Percentiles rank a stretch among this genome's conserved stretches.
Conservation (phyloP, 1,140 invertebrate genomes). For the Saccostrea cuccullata region DNA sequence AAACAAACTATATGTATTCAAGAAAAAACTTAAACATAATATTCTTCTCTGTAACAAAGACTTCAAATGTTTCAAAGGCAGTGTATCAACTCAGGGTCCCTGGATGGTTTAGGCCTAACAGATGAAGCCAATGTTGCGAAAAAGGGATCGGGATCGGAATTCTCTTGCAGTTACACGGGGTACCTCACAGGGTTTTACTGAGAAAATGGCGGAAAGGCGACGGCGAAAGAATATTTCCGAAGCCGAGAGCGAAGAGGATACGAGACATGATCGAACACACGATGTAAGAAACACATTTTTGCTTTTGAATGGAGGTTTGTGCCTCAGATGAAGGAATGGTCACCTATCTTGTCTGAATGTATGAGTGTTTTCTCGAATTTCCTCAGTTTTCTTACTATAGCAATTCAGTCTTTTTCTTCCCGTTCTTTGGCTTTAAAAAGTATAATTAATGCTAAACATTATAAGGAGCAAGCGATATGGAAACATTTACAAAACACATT, state of each 20-base stretch:
- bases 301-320: background rate
- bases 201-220: slow-evolving; percentile 31
- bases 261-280: background rate
- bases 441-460: too few species aligned
- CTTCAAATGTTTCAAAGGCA: too few species aligned
- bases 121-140: too few species aligned
- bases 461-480: too few species aligned
- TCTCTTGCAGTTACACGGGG: background rate
- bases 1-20: too few species aligned
- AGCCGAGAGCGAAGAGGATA: slow-evolving; percentile 5
- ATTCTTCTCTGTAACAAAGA: too few species aligned
- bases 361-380: background rate
- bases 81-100: too few species aligned
- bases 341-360: background rate
- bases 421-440: too few species aligned
- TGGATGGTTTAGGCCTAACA: too few species aligned
- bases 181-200: background rate
- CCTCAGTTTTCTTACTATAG: background rate
- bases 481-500: too few species aligned
- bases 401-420: too few species aligned
- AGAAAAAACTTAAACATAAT: too few species aligned
- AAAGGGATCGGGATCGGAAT: background rate
- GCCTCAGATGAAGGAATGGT: background rate
- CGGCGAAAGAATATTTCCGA: background rate
- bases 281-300: background rate